Conservation (phyloP, 2,113 vertebrate genomes). For the Notothenia coriiceps region DNA sequence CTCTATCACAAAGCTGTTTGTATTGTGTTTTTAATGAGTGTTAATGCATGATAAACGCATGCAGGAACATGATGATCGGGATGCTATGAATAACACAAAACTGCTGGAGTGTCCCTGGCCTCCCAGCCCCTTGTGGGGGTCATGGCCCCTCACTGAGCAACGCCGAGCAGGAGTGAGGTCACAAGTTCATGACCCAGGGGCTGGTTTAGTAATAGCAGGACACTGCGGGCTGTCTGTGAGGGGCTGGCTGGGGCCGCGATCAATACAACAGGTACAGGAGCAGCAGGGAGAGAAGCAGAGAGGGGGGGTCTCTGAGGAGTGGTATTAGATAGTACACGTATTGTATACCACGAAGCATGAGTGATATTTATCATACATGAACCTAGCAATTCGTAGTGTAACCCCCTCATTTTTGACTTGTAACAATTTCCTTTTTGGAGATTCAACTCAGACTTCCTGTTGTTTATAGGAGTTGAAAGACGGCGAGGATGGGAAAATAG, state of each 20-base stretch:
- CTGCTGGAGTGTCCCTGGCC: conserved; percentile 56
- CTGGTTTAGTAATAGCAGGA: conserved; percentile 71
- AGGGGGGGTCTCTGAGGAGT: conserved; percentile 43
- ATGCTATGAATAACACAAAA: conserved; percentile 73
- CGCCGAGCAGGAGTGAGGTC: conserved; percentile 63
- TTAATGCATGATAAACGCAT: conserved; percentile 84
- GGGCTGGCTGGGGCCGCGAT: conserved; percentile 46
- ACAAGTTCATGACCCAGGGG: conserved; percentile 66
- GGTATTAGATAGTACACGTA: conserved; percentile 32
- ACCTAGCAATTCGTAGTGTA: not conserved
- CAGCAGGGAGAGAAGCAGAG: conserved; percentile 23
- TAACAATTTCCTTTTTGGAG: not conserved
- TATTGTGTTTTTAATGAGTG: conserved; percentile 74
- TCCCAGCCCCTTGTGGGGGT: conserved; percentile 67
- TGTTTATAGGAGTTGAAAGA: conserved; percentile 1
- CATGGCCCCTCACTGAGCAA: conserved; percentile 57
- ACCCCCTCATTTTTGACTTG: not conserved
- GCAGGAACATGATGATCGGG: conserved; percentile 57
- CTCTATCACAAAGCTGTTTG: conserved; percentile 19
- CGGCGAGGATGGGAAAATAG: conserved; percentile 19
- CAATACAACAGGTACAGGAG: conserved; percentile 73
- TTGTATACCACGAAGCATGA: conserved; percentile 18
- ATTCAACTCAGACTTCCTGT: not conserved
- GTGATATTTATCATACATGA: conserved; percentile 4
- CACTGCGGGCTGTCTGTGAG: conserved; percentile 69